phyloP scores from a whole-genome alignment of 2,888 invertebrate genomes.

The Pachydiplax longipennis region DNA sequence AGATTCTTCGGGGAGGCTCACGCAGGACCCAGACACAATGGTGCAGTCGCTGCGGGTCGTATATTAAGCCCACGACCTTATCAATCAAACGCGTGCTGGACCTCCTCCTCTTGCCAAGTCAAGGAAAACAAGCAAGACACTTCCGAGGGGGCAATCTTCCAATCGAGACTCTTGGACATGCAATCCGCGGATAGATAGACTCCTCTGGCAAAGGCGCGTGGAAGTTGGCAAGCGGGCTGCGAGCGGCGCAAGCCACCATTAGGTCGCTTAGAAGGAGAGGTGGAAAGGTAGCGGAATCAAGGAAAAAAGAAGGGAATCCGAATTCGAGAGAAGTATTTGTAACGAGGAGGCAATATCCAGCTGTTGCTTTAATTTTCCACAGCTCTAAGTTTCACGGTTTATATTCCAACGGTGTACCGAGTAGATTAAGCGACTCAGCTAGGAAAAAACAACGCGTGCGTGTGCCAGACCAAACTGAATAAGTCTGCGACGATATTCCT shows the following conservation, averaged over 20 bases:
- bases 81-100: slow-evolving; percentile 32
- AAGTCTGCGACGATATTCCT: no score
- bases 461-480: no score
- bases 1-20: background rate
- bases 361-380: no score
- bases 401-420: no score
- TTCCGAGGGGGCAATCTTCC: slow-evolving; percentile 11
- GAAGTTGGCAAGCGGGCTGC: background rate
- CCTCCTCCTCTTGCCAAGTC: slow-evolving; percentile 5
- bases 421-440: no score
- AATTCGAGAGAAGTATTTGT: no score
- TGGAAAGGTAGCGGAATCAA: background rate
- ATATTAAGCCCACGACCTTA: slow-evolving; percentile 17
- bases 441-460: no score
- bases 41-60: background rate
- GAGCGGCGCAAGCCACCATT: background rate
- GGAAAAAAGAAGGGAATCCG: background rate
- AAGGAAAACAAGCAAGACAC: slow-evolving; percentile 27
- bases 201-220: background rate
- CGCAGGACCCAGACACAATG: background rate
- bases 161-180: background rate
- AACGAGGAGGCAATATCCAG: no score
- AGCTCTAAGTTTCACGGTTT: no score
- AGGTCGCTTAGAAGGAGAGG: background rate
- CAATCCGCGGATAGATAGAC: slow-evolving; percentile 4